phyloP scores from a whole-genome alignment of 2,797 vertebrate genomes.

The Eremophila alpestris region DNA sequence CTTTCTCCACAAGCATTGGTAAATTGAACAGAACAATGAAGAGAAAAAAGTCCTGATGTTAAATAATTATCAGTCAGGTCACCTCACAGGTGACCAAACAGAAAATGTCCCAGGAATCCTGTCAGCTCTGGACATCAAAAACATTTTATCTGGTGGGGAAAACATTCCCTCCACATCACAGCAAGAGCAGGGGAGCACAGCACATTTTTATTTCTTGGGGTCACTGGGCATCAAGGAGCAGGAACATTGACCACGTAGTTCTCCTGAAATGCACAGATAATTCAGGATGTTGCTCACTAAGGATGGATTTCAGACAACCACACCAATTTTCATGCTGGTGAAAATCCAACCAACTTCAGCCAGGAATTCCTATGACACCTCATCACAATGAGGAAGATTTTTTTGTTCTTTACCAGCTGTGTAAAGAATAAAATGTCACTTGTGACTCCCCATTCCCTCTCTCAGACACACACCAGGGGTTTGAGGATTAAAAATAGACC shows the following conservation, averaged over 20 bases:
- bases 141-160: not conserved
- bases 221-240: not conserved
- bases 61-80: not conserved
- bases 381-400: not conserved
- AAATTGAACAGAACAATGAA: not conserved
- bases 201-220: not conserved
- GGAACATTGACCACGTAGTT: not conserved
- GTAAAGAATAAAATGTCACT: not conserved
- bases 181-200: not conserved
- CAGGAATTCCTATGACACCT: not conserved
- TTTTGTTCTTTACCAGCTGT: not conserved
- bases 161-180: not conserved
- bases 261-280: not conserved
- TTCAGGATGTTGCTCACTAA: not conserved
- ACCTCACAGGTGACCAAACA: not conserved
- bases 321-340: not conserved
- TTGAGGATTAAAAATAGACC: slow-evolving; percentile 18
- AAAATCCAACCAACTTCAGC: not conserved
- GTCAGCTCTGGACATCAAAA: not conserved
- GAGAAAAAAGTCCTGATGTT: not conserved
- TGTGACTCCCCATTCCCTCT: not conserved
- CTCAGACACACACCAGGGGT: not conserved
- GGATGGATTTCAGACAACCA: not conserved
- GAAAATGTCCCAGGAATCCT: not conserved
- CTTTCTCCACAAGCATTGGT: not conserved